Evolutionary conservation across 2,888 invertebrate genomes (phyloP).

Genomic region (Meganola albula): DNA sequence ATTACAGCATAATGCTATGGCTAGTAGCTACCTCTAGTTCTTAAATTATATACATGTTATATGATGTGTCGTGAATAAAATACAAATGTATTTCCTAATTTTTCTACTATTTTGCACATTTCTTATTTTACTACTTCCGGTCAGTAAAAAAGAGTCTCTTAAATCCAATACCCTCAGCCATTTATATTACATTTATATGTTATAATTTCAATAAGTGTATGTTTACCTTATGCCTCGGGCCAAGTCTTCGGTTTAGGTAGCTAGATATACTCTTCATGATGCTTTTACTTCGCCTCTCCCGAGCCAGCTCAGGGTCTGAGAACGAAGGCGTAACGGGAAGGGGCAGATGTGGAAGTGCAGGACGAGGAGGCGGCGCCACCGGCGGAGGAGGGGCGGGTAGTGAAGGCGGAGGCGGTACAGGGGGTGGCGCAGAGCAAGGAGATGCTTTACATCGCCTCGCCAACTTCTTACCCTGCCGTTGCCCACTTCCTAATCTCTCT

Average conservation of each 20-base stretch:
- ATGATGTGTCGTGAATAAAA: too few relatives aligned
- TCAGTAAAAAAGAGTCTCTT: too few relatives aligned
- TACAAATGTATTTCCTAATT: too few relatives aligned
- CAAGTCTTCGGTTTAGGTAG: conserved; percentile 86
- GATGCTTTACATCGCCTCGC: conserved; percentile 37
- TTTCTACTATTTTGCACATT: too few relatives aligned
- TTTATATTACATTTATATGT: too few relatives aligned
- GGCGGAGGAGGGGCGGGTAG: conserved; percentile 18
- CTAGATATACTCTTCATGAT: conserved; percentile 90
- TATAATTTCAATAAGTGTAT: conserved; percentile 2
- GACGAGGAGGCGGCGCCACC: conserved; percentile 37
- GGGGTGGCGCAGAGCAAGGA: conserved; percentile 40
- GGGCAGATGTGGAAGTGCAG: conserved; percentile 45
- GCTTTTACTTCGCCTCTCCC: conserved; percentile 84
- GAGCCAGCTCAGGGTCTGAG: conserved; percentile 78
- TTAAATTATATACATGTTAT: too few relatives aligned
- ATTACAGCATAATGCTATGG: too few relatives aligned
- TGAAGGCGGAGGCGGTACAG: conserved; percentile 41
- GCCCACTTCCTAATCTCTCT: conserved; percentile 79
- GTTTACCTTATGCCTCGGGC: conserved; percentile 78
- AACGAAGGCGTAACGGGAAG: conserved; percentile 64
- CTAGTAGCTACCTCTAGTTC: too few relatives aligned
- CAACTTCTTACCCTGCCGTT: conserved; percentile 36
- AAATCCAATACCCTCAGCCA: too few relatives aligned
- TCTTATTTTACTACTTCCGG: too few relatives aligned